A percentile compares a stretch with the other conserved stretches of the same genome.
phyloP scores from a whole-genome alignment of 1,140 invertebrate genomes.

The Drosophila pachea region DNA sequence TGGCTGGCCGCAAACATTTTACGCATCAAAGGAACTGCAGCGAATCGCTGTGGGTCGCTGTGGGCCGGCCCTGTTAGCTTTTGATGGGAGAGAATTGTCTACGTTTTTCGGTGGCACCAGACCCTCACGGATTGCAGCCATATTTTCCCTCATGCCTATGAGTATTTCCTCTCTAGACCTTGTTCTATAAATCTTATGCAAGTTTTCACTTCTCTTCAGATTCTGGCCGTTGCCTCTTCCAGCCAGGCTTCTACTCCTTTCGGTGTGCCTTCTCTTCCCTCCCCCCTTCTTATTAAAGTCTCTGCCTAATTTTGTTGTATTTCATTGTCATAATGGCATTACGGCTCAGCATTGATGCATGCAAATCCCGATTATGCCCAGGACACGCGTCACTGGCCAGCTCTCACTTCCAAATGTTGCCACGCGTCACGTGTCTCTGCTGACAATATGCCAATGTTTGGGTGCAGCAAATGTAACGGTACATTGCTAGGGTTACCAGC shows the following conservation, averaged over 20 bases:
- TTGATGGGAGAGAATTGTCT: not conserved
- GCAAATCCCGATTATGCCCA: conserved; percentile 70
- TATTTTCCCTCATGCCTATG: not conserved
- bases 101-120: not conserved
- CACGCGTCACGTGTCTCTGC: conserved; percentile 54
- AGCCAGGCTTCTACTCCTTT: not conserved
- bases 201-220: not conserved
- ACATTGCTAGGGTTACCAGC: conserved; percentile 61
- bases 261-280: not conserved
- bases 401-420: conserved; percentile 8
- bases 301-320: conserved; percentile 54
- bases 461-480: conserved; percentile 28
- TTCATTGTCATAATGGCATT: conserved; percentile 52
- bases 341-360: conserved; percentile 63
- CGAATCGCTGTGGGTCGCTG: conserved; percentile 43
- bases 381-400: conserved; percentile 64
- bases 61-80: not conserved
- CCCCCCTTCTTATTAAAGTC: not conserved
- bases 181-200: too few relatives aligned
- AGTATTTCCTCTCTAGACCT: not conserved
- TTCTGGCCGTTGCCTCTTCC: not conserved
- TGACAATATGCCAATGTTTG: conserved; percentile 63
- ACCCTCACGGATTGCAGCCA: not conserved
- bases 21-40: conserved; percentile 46
- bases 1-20: conserved; percentile 11